These are phyloP conservation scores for Tyto alba DNA, from an alignment of 2,113 vertebrate species.

Conservation along the genomic window DNA sequence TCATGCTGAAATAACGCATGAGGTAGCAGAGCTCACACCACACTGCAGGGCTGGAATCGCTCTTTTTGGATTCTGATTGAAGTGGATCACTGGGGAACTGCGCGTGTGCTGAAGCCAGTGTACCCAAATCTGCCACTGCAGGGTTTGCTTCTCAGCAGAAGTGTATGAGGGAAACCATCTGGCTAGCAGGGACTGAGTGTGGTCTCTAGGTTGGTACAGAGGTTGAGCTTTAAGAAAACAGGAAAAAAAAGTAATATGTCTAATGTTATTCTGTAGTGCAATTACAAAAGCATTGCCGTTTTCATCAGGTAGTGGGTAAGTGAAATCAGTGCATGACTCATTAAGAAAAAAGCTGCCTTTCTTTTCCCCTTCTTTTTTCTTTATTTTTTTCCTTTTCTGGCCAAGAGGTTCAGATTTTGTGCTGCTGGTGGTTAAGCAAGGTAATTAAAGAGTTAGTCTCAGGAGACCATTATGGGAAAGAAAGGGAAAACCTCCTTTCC, in stretches of 20 bases:
- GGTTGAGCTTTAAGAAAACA: neutral
- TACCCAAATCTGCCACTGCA: neutral
- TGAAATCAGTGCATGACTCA: neutral
- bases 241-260: neutral
- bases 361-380: neutral
- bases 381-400: neutral
- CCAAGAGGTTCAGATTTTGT: neutral
- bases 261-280: neutral
- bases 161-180: neutral
- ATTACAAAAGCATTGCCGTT: neutral
- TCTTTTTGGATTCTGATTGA: neutral
- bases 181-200: neutral
- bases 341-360: neutral
- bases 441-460: neutral
- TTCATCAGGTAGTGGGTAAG: neutral
- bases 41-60: neutral
- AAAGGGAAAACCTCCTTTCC: neutral
- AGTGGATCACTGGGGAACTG: neutral
- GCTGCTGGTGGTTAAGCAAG: neutral
- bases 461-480: neutral
- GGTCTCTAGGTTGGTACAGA: neutral
- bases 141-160: neutral
- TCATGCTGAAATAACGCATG: slow-evolving; percentile 27
- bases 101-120: neutral
- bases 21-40: neutral